Evolutionary conservation across 2,888 invertebrate genomes (phyloP).

Genomic region (Erebia ligea): DNA sequence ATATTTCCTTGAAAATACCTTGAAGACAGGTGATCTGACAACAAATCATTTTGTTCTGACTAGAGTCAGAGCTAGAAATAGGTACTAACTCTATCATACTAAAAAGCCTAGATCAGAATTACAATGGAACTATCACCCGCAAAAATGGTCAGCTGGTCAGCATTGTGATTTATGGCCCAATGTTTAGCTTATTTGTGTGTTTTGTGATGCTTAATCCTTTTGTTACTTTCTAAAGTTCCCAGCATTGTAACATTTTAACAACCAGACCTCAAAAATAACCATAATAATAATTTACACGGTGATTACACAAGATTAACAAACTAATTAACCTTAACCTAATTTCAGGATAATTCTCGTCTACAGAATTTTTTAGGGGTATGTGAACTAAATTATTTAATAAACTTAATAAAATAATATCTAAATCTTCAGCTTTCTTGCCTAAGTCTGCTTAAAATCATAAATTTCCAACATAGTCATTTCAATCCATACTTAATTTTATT

Average conservation of each 20-base stretch:
- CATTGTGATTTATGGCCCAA: not conserved
- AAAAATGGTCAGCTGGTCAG: not conserved
- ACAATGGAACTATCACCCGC: not conserved
- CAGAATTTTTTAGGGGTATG: constrained; percentile 36
- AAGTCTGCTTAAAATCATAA: too few species aligned
- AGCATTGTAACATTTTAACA: not conserved
- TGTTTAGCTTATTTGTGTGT: not conserved
- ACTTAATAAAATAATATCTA: not conserved
- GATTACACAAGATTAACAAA: constrained; percentile 15
- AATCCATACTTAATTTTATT: too few species aligned
- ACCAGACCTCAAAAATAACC: too few species aligned
- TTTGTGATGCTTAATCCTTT: not conserved
- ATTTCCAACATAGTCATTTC: too few species aligned
- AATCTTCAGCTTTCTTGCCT: too few species aligned
- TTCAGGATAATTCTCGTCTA: constrained; percentile 33
- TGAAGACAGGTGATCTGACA: not conserved
- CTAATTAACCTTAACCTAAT: constrained; percentile 32
- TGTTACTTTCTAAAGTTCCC: constrained; percentile 7
- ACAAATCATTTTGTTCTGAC: not conserved
- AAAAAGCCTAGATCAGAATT: not conserved
- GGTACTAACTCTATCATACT: not conserved
- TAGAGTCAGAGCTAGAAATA: not conserved
- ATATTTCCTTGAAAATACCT: not conserved
- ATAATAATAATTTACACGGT: not conserved
- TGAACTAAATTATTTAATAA: not conserved